A percentile compares a stretch with the other conserved stretches of the same genome.
phyloP scores from a whole-genome alignment of 2,888 invertebrate species.

The Lasius fuliginosus region DNA sequence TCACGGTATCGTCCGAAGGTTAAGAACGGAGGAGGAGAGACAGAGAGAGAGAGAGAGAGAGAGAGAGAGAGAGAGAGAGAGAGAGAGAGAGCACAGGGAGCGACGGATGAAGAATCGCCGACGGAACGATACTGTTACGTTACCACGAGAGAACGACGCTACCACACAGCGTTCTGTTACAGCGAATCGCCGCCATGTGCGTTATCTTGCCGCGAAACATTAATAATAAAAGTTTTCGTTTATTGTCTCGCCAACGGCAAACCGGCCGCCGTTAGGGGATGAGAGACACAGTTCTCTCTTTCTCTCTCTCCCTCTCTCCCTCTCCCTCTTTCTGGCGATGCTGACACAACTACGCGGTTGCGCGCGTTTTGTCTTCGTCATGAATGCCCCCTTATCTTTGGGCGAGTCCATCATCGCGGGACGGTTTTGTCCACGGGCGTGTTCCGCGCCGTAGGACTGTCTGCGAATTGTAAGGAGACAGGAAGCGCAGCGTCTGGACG shows the following conservation, averaged over 20 bases:
- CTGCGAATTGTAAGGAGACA: conserved; percentile 85
- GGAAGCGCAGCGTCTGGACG: conserved; percentile 85
- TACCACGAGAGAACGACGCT: background rate
- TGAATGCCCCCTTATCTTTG: conserved; percentile 82
- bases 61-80: background rate
- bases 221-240: conserved; percentile 82
- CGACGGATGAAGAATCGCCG: conserved; percentile 42
- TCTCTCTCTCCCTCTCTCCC: background rate
- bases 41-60: no score
- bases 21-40: conserved; percentile 41
- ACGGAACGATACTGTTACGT: background rate
- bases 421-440: conserved; percentile 77
- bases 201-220: conserved; percentile 77
- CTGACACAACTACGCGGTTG: conserved; percentile 55
- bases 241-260: conserved; percentile 77
- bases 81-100: background rate
- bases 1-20: conserved; percentile 25
- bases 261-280: conserved; percentile 65
- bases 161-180: conserved; percentile 23
- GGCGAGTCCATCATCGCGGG: conserved; percentile 80
- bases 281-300: conserved; percentile 43
- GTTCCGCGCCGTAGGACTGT: conserved; percentile 78
- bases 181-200: conserved; percentile 49
- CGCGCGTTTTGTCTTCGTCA: conserved; percentile 83
- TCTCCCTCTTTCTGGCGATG: conserved; percentile 35